Evolutionary conservation across 2,797 vertebrate species (phyloP), one percentile per base, ranked within the genome.

Genomic region (Artibeus jamaicensis): DNA sequence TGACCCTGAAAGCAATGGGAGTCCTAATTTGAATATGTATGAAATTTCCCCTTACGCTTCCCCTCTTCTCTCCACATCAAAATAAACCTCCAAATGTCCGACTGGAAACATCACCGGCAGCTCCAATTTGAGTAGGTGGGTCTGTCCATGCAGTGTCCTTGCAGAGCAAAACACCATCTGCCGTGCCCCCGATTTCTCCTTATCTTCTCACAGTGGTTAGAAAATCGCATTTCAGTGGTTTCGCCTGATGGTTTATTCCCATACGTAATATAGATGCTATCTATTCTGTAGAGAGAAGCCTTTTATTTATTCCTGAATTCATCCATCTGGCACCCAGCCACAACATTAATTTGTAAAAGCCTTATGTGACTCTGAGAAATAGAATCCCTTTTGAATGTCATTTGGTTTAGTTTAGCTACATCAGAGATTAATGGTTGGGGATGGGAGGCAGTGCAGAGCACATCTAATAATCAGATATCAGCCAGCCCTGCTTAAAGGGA

Each of bases 401-500:
- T 94, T 96, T 96, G 94, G 89, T 94, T 97, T 93, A 34, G 67
- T 85, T 95, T 88, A 94, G 71, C 50, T 73, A 85, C 92, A 90
- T 81, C 59, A 81, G 91, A 94, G 83, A 85, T 91, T 65, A 85
- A 87, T 91, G 92, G 24, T 22, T 91, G 32, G 67, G 67, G 24
- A 22, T 89, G 37, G 65, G 78, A 70, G 71, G 55, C 37, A 55
- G 55, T 46, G 37, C 73, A 67, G 55, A 74, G 67, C 6, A 59
- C 86, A 73, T 86, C 76, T 94, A 94, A 86, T 82, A 86, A 94
- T 67, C 77, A 95, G 77, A 76, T 87, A 55, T 95, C 76, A 62
- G 44, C 21, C 18, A 74, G 65, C 53, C 90, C 44, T 81, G 29
- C 76, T 92, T 57, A n/a, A 84, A 88, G 37, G 22, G 65, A 22